Evolutionary conservation across 2,113 vertebrate genomes (phyloP).

Genomic region (Dromaius novaehollandiae): DNA sequence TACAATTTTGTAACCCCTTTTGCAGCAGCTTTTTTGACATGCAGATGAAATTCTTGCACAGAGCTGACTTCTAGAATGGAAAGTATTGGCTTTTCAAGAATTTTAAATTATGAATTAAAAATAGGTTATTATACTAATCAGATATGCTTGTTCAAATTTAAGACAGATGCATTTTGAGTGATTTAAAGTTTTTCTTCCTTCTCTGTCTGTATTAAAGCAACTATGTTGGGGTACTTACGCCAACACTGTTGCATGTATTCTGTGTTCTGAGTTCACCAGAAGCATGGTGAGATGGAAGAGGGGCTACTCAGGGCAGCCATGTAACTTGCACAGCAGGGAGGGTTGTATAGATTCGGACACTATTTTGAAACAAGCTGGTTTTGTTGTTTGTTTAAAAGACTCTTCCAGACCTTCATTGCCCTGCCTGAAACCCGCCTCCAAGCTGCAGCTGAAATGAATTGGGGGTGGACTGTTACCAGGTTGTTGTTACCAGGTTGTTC

Average conservation of each 20-base stretch:
- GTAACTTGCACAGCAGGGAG: neutral
- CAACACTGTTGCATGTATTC: neutral
- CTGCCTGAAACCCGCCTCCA: neutral
- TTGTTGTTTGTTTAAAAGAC: neutral
- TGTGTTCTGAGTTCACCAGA: neutral
- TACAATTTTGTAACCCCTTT: neutral
- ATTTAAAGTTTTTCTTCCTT: neutral
- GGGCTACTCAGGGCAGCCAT: neutral
- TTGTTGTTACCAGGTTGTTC: neutral
- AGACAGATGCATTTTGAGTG: neutral
- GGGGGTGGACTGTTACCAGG: neutral
- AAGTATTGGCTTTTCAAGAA: neutral
- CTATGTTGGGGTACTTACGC: neutral
- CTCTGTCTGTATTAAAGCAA: neutral
- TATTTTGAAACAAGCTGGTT: neutral
- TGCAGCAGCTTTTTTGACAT: neutral
- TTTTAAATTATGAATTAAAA: neutral
- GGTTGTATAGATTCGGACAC: neutral
- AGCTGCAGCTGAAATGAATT: neutral
- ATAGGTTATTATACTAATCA: neutral
- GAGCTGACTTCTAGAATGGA: neutral
- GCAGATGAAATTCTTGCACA: neutral
- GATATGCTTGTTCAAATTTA: neutral
- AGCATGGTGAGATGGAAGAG: neutral
- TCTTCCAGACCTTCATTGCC: neutral